Percentiles rank a stretch among this genome's conserved stretches.
Conservation (phyloP, 2,888 invertebrate genomes). For the Chorisops tibialis region DNA sequence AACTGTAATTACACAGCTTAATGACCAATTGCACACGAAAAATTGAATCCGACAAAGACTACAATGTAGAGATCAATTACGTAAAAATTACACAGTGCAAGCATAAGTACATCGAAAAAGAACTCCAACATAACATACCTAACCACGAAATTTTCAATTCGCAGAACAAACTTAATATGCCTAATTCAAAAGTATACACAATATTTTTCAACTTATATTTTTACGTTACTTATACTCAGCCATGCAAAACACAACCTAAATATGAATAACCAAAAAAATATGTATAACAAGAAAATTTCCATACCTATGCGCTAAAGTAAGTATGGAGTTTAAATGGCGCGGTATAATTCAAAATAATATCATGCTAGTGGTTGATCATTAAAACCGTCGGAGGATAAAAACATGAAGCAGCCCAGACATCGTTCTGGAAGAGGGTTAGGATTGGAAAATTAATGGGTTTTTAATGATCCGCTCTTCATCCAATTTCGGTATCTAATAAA, state of each 20-base stretch:
- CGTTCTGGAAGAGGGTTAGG: background rate
- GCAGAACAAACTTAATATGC: no score
- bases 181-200: no score
- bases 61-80: background rate
- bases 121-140: no score
- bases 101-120: no score
- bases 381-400: slow-evolving; percentile 20
- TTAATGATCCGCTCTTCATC: slow-evolving; percentile 33
- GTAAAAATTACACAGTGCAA: slow-evolving; percentile 16
- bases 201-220: no score
- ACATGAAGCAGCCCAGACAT: slow-evolving; percentile 18
- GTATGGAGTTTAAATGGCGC: slow-evolving; percentile 12
- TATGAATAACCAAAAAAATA: no score
- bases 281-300: no score
- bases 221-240: background rate
- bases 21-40: no score
- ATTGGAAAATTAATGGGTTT: slow-evolving; percentile 32
- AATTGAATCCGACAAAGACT: no score
- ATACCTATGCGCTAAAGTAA: no score
- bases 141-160: no score
- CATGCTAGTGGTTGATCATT: slow-evolving; percentile 22
- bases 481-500: slow-evolving; percentile 33
- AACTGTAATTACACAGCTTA: no score
- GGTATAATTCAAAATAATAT: slow-evolving; percentile 4
- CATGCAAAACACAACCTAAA: slow-evolving; percentile 21